These are phyloP conservation scores for Embidobia sp. DNA, from an alignment of 2,888 invertebrate genomes.

Conservation along the genomic window DNA sequence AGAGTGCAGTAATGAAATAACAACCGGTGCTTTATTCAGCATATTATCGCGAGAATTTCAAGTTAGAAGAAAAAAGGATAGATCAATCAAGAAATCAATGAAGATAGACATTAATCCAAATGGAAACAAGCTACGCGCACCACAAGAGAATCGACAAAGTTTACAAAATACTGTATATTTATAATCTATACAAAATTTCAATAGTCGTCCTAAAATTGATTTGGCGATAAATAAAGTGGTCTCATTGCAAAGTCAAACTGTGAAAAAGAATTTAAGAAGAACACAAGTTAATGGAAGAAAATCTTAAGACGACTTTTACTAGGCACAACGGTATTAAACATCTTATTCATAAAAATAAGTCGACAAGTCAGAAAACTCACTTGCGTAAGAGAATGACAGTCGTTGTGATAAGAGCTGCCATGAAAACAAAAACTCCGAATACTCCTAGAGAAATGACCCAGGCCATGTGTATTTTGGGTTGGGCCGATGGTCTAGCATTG, in stretches of 20 bases:
- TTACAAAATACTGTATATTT: constrained; percentile 43
- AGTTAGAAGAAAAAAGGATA: constrained; percentile 55
- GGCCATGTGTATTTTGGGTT: constrained; percentile 90
- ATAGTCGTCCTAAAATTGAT: neutral
- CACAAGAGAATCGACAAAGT: constrained; percentile 49
- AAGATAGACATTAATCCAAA: constrained; percentile 62
- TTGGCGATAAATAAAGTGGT: neutral
- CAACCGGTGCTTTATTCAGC: neutral
- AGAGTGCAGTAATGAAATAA: neutral
- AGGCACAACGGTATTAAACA: neutral
- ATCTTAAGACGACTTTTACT: constrained; percentile 36
- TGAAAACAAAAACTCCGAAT: constrained; percentile 94
- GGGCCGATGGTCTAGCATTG: constrained; percentile 73
- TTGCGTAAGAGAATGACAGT: constrained; percentile 93
- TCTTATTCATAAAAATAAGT: no score
- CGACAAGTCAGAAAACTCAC: no score
- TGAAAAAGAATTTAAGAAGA: neutral
- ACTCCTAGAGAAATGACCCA: constrained; percentile 94
- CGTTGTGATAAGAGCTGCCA: constrained; percentile 94
- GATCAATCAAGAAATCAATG: constrained; percentile 47
- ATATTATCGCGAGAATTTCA: constrained; percentile 7
- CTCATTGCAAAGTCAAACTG: no score
- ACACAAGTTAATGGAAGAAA: neutral
- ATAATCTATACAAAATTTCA: constrained; percentile 46
- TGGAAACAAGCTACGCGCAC: constrained; percentile 62